Evolutionary conservation across 1,140 invertebrate species (phyloP), one percentile per base, ranked within the genome.

Genomic region (Lucilia sericata): DNA sequence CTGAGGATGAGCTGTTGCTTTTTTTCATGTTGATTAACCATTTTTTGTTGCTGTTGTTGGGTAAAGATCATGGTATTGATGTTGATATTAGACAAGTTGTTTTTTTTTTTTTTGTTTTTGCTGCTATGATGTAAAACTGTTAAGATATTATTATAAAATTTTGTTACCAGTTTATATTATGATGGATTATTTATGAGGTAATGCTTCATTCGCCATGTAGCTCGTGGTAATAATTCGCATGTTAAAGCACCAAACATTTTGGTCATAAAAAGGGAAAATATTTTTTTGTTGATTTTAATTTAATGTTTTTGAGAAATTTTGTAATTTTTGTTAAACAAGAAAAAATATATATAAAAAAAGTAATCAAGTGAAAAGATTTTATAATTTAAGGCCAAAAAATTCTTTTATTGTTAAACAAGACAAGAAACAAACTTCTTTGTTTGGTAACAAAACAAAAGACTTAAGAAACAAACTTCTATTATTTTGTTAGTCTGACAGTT

Each of bases 101-200:
- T n/a, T 5, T 10, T 13, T 9, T 4, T 60, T 9, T 60, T 14
- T 12, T 60, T 60, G 17, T 60, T 60, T 60, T 60, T 17, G 14
- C 21, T 19, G 9, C 76, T 21, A 51, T 70, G 19, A 80, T 80
- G 76, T 21, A 49, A 80, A 80, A 78, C 42, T 47, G 34, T 78
- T 19, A 30, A 75, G 74, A 75, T 75, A 75, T 80, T 51, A 49
- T 47, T 47, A 49, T 47, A 51, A 47, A 78, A 78, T 49, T 80
- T 80, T 76, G 42, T 49, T 80, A 49, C 42, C 47, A 21, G 76
- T 80, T 80, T 49, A 49, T 30, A 80, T 80, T 80, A 80, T 80
- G 76, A 80, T 80, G 76, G n/a, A 80, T 80, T 47, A 80, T 80
- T 80, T 80, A 80, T 80, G 76, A 51, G 76, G 76, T 80, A 80